Base-by-base conservation (phyloP, 2,888 invertebrate species). In the Acleris cristana region DNA sequence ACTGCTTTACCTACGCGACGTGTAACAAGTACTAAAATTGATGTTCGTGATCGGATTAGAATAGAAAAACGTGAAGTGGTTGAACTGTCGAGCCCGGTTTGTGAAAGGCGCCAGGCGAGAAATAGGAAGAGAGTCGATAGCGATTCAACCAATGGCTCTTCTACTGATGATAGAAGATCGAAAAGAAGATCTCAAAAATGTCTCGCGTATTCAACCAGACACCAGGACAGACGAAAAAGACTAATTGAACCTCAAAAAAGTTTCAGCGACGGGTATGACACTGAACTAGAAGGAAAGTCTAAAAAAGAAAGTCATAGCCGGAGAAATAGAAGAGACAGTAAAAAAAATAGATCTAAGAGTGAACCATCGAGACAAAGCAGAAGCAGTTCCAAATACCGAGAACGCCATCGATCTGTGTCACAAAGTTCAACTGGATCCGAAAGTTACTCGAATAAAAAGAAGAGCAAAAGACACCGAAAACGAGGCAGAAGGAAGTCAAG, bases 21-120 rank as follows among this genome's bases (percentile, higher is more conserved):
- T 77, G 90, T 93, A 3, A 93, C 93, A 64, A 93, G 92, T 76
- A 93, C 93, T 30, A 93, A 92, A 85, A 93, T 93, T 69, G 91
- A 93, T 74, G 86, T 93, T 51, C 84, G 86, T 56, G 93, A 93
- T 74, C 84, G 87, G 80, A 92, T 93, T 71, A 86, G 89, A 76
- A 93, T 93, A 73, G 92, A 93, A 83, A 93, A 92, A 78, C 81
- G 90, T 69, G 93, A 93, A 79, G 84, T 93, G 55, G 87, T 93
- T 56, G 93, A 93, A 79, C 73, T 93, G 48, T 89, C 92, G 49
- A 93, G 92, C 72, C 93, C 93, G 53, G 69, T 82, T 34, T 78
- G 79, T 69, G 89, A 89, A 61, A 85, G 85, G 63, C 80, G 85
- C 64, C 79, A 78, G 53, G 71, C 81, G 44, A 86, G 75, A 79